Percentiles rank a stretch among this genome's conserved stretches.
These are phyloP conservation scores for Lydus trimaculatus DNA, from an alignment of 2,888 invertebrate genomes.

Conservation along the genomic window DNA sequence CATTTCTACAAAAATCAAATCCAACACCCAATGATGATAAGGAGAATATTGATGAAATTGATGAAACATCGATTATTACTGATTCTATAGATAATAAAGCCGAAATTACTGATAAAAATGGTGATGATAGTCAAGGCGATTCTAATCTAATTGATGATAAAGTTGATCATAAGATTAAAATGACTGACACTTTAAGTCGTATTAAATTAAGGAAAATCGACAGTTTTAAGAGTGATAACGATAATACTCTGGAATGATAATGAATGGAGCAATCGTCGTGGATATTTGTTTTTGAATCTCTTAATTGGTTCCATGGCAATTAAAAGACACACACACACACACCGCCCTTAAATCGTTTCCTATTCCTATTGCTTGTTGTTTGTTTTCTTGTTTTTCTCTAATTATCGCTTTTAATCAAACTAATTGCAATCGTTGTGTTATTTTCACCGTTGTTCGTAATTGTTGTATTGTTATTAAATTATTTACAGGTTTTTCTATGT, in stretches of 20 bases:
- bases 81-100: too few relatives aligned
- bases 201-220: conserved; percentile 30
- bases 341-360: not conserved
- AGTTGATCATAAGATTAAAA: conserved; percentile 25
- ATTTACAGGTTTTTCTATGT: conserved; percentile 71
- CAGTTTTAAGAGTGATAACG: conserved; percentile 20
- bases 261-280: not conserved
- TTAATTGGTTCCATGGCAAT: not conserved
- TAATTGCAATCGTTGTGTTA: not conserved
- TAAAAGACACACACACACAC: not conserved
- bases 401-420: not conserved
- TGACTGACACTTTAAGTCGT: conserved; percentile 19
- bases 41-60: conserved; percentile 3
- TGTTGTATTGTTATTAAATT: conserved; percentile 39
- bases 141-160: not conserved
- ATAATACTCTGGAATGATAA: conserved; percentile 16
- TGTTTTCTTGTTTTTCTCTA: not conserved
- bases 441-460: not conserved
- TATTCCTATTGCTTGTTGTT: not conserved
- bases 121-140: too few relatives aligned
- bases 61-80: not conserved
- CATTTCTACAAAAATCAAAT: conserved; percentile 13
- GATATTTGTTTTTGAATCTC: conserved; percentile 1
- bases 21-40: not conserved
- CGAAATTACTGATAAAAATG: too few relatives aligned